Evolutionary conservation across 2,113 vertebrate genomes (phyloP), one percentile per base, ranked within the genome.

Genomic region (Strix aluco): DNA sequence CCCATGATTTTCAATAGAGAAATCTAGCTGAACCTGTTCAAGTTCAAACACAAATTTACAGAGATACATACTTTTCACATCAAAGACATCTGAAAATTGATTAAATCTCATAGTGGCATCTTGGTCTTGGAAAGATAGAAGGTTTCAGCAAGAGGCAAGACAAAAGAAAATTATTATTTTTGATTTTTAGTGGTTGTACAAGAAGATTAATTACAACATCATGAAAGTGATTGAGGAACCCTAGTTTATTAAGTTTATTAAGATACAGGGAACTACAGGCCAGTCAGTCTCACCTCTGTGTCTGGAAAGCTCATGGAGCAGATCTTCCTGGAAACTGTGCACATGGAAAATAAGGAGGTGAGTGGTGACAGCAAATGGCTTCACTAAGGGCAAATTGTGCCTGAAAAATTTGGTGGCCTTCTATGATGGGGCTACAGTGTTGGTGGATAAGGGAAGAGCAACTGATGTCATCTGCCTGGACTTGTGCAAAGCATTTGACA

Each of bases 21-120:
- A 59, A 70, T 54, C 72, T 20, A 55, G 78, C 5, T 15, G 92
- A 85, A 75, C 74, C 98, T 98, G 78, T 65, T 55, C 22, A 81
- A 94, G 94, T 78, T 30, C 81, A 88, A 89, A 85, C 17, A 74
- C 10, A 51, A 7, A n/a, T 29, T 95, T 63, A 94, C 3, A 80
- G 61, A 47, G 6, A 40, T 27, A 73, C 2, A 15, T 42, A 61
- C 52, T 46, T 90, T 44, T 57, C 38, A 32, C 14, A 58, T 40
- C 21, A 72, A 83, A 78, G 49, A 70, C 42, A 94, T 18, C 9
- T 70, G 40, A 80, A 81, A 90, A 79, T 16, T 30, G 19, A 29
- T 61, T 90, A 80, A 38, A 73, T 69, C 42, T 70, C 42, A 27
- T 2, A 52, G 34, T n/a, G 38, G 36, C 25, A 42, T 81, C 66